Evolutionary conservation across 2,888 invertebrate species (phyloP).

Genomic region (Ophonus ardosiacus): DNA sequence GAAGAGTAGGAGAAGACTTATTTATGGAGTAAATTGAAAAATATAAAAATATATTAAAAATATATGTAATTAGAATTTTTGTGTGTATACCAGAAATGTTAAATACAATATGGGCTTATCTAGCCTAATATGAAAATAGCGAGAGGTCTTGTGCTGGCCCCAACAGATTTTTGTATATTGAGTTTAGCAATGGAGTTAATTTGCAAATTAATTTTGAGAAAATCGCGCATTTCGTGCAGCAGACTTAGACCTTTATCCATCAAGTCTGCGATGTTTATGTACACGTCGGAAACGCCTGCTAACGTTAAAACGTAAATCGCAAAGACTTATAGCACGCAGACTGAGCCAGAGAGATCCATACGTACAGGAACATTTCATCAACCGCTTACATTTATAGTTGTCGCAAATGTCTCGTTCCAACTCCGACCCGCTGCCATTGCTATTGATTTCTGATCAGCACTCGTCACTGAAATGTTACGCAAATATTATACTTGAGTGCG

Average conservation of each 20-base stretch:
- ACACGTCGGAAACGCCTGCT: constrained; percentile 37
- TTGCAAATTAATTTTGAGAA: constrained; percentile 2
- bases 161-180: too few relatives aligned
- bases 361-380: too few relatives aligned
- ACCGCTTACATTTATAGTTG: neutral
- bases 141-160: too few relatives aligned
- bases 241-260: constrained; percentile 10
- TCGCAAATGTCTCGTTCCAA: neutral
- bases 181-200: neutral
- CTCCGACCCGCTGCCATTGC: neutral
- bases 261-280: constrained; percentile 30
- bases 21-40: too few relatives aligned
- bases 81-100: too few relatives aligned
- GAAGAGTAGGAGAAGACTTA: too few relatives aligned
- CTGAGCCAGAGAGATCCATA: neutral
- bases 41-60: too few relatives aligned
- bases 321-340: constrained; percentile 30
- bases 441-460: constrained; percentile 63
- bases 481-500: constrained; percentile 62
- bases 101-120: too few relatives aligned
- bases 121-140: too few relatives aligned
- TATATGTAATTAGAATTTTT: too few relatives aligned
- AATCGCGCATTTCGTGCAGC: constrained; percentile 15
- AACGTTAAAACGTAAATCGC: constrained; percentile 33
- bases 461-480: constrained; percentile 57